phyloP scores from a whole-genome alignment of 2,113 vertebrate species.

The Zosterops lateralis region DNA sequence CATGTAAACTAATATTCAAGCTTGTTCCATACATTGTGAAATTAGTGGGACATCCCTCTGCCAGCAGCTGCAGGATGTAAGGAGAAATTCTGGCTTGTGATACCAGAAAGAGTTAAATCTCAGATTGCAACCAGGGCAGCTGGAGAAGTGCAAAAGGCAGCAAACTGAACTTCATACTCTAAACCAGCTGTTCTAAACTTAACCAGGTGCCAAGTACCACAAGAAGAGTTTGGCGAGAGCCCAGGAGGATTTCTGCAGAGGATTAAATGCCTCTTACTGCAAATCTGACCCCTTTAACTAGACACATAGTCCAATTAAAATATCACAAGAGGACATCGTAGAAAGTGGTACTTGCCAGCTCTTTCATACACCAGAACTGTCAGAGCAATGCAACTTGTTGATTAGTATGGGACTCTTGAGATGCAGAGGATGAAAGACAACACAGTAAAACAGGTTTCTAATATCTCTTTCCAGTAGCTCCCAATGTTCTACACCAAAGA shows the following conservation, averaged over 20 bases:
- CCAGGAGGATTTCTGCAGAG: slow-evolving; percentile 55
- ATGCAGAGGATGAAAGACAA: slow-evolving; percentile 13
- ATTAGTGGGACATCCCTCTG: not conserved
- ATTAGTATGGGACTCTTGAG: slow-evolving; percentile 42
- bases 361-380: slow-evolving; percentile 24
- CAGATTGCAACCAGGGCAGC: slow-evolving; percentile 34
- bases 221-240: slow-evolving; percentile 43
- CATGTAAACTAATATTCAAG: not conserved
- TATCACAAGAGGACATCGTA: slow-evolving; percentile 27
- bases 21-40: not conserved
- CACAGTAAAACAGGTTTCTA: slow-evolving; percentile 37
- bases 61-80: not conserved
- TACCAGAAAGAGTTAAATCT: slow-evolving; percentile 41
- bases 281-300: slow-evolving; percentile 68
- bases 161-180: slow-evolving; percentile 39
- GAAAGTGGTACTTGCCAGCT: slow-evolving; percentile 32
- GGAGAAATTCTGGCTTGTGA: not conserved
- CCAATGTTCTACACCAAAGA: slow-evolving; percentile 1
- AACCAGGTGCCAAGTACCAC: slow-evolving; percentile 57
- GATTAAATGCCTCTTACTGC: slow-evolving; percentile 64
- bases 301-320: slow-evolving; percentile 59
- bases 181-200: slow-evolving; percentile 57
- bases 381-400: slow-evolving; percentile 47
- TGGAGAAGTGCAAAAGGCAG: slow-evolving; percentile 49
- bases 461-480: slow-evolving; percentile 10